Evolutionary conservation across 2,113 vertebrate species (phyloP).

Genomic region (Irena cyanogastra): DNA sequence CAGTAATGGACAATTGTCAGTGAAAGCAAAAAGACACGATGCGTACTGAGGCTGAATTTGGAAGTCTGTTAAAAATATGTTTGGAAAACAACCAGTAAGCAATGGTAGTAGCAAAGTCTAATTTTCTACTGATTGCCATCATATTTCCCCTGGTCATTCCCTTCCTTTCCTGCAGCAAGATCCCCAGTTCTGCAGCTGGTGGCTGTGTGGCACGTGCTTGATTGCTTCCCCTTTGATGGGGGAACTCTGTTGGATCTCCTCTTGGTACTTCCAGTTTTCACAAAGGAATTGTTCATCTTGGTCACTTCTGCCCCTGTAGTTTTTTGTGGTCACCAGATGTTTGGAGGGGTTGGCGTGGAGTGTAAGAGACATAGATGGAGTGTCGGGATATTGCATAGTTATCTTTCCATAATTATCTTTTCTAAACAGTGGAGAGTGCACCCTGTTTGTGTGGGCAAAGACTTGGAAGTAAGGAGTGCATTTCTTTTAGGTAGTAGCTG

Average conservation of each 20-base stretch:
- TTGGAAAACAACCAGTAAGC: neutral
- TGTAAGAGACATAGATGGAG: neutral
- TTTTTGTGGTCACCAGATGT: neutral
- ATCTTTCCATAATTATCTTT: neutral
- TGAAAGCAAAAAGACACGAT: neutral
- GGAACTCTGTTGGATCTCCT: neutral
- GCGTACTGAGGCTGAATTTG: neutral
- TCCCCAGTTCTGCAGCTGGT: neutral
- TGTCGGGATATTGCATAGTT: neutral
- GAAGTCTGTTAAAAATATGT: neutral
- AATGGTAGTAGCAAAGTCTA: neutral
- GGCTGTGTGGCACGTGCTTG: neutral
- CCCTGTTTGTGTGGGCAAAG: neutral
- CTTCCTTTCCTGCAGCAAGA: neutral
- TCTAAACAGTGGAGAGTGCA: neutral
- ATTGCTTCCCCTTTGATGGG: neutral
- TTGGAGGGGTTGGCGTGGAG: neutral
- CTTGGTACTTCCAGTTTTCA: neutral
- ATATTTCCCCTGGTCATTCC: neutral
- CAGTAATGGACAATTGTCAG: neutral
- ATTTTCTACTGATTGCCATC: neutral
- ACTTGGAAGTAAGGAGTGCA: neutral
- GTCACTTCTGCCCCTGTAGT: neutral
- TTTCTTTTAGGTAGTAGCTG: neutral
- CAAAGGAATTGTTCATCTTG: neutral